Evolutionary conservation across 2,888 invertebrate genomes (phyloP).

Genomic region (Pterostichus niger): DNA sequence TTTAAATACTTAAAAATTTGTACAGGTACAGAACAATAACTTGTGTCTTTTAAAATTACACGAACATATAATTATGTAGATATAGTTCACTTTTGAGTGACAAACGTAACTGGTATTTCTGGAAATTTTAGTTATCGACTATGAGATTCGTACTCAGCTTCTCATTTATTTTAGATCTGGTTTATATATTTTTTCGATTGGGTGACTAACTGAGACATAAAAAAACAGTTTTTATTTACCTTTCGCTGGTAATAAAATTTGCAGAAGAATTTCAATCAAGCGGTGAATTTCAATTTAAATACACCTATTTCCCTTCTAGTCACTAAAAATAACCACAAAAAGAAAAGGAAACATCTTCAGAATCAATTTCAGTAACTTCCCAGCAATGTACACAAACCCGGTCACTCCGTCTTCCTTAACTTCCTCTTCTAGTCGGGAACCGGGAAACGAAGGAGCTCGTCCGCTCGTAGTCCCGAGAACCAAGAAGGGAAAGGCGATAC

Average conservation of each 20-base stretch:
- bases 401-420: constrained; percentile 40
- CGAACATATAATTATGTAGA: too few species aligned
- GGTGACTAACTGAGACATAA: too few species aligned
- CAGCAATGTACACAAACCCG: neutral
- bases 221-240: constrained; percentile 10
- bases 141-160: too few species aligned
- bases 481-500: constrained; percentile 14
- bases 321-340: constrained; percentile 20
- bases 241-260: neutral
- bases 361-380: constrained; percentile 35
- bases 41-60: too few species aligned
- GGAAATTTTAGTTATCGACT: too few species aligned
- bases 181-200: too few species aligned
- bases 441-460: neutral
- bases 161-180: too few species aligned
- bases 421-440: neutral
- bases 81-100: too few species aligned
- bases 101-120: too few species aligned
- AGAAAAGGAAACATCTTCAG: constrained; percentile 10
- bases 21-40: too few species aligned
- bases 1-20: too few species aligned
- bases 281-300: constrained; percentile 31
- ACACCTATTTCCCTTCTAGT: constrained; percentile 27
- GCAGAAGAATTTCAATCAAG: constrained; percentile 7
- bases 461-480: neutral